Evolutionary conservation across 2,797 vertebrate genomes (phyloP).

Genomic region (Sebastes minor): DNA sequence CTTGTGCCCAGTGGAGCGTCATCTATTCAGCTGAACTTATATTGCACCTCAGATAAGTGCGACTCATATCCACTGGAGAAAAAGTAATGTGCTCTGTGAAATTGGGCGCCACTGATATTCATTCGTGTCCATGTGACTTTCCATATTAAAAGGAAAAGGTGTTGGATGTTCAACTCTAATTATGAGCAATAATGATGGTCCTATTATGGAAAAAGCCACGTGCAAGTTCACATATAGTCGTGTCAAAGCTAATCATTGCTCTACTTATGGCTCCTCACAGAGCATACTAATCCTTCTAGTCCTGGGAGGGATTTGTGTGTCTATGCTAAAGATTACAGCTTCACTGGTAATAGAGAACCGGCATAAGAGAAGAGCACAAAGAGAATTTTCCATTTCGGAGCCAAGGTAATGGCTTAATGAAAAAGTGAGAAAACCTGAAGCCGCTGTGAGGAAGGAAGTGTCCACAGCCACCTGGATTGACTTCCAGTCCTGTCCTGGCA

Average conservation of each 20-base stretch:
- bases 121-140: slow-evolving; percentile 10
- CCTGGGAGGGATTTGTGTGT: slow-evolving; percentile 44
- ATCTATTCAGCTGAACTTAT: not conserved
- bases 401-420: slow-evolving; percentile 33
- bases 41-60: not conserved
- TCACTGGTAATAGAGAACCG: slow-evolving; percentile 12
- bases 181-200: slow-evolving; percentile 22
- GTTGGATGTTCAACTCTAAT: slow-evolving; percentile 23
- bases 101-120: not conserved
- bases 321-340: slow-evolving; percentile 14
- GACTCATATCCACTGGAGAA: slow-evolving; percentile 5
- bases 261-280: slow-evolving; percentile 9
- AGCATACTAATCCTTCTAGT: slow-evolving; percentile 31
- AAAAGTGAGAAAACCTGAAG: not conserved
- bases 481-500: slow-evolving; percentile 17
- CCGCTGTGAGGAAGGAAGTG: too few relatives aligned
- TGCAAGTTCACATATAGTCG: slow-evolving; percentile 3
- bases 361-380: not conserved
- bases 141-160: slow-evolving; percentile 49
- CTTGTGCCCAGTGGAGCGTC: too few relatives aligned
- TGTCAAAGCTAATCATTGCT: slow-evolving; percentile 38
- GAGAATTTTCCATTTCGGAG: not conserved
- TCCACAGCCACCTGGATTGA: not conserved
- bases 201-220: slow-evolving; percentile 18
- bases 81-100: slow-evolving; percentile 8